These are phyloP conservation scores for Aldrovandia affinis DNA, from an alignment of 2,797 vertebrate genomes.

Conservation along the genomic window DNA sequence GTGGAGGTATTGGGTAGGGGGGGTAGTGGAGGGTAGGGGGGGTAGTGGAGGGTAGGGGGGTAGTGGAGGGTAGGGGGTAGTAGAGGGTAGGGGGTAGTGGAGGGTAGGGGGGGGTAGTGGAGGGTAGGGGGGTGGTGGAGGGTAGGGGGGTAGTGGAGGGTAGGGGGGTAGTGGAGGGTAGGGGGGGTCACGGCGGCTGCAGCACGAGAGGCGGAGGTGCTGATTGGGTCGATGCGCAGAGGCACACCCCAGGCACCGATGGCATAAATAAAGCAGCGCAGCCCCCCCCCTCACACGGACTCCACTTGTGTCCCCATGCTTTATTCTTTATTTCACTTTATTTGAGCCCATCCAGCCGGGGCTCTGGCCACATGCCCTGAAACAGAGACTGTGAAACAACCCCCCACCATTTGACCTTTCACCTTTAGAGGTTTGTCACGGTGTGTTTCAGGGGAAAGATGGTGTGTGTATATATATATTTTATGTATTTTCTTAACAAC, in stretches of 20 bases:
- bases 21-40: no score
- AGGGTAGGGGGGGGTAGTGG: no score
- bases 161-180: no score
- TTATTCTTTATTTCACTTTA: neutral
- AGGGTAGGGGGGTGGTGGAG: no score
- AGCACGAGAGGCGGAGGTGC: constrained; percentile 38
- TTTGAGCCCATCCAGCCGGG: constrained; percentile 37
- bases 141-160: no score
- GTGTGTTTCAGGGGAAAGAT: neutral
- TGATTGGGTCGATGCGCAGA: constrained; percentile 33
- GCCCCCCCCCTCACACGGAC: neutral
- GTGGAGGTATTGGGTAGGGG: no score
- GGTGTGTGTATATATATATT: neutral
- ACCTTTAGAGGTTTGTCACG: constrained; percentile 22
- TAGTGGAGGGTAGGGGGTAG: no score
- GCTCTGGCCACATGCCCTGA: constrained; percentile 56
- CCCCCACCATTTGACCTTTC: constrained; percentile 16
- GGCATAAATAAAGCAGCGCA: constrained; percentile 44
- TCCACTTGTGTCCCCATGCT: neutral
- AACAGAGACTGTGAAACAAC: constrained; percentile 53
- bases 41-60: no score
- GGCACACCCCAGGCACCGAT: constrained; percentile 17
- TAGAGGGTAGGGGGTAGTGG: no score
- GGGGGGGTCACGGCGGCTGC: no score
- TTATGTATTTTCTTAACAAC: neutral